Evolutionary conservation across 2,888 invertebrate species (phyloP).

Genomic region (Leucophenga maculata): DNA sequence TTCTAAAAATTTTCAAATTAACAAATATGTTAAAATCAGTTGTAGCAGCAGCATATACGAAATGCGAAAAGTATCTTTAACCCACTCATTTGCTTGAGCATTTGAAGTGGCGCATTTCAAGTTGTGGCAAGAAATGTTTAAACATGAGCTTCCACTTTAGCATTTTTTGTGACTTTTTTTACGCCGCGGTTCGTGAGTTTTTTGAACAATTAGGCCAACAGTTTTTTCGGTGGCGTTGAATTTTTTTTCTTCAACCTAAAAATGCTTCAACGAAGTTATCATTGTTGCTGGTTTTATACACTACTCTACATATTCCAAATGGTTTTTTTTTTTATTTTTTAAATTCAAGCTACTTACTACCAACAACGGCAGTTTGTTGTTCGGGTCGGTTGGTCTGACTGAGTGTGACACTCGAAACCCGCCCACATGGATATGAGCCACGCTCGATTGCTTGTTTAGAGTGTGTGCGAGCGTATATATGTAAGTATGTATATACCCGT

Average conservation of each 20-base stretch:
- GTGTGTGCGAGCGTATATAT: background rate
- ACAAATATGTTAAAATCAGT: constrained; percentile 17
- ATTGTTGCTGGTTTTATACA: too few species aligned
- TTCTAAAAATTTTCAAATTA: constrained; percentile 30
- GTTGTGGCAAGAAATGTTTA: constrained; percentile 9
- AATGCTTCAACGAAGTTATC: too few species aligned
- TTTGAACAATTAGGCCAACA: constrained; percentile 13
- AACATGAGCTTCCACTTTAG: constrained; percentile 15
- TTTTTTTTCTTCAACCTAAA: background rate
- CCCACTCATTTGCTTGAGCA: constrained; percentile 3
- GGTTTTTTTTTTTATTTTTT: too few species aligned
- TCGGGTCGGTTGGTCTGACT: too few species aligned
- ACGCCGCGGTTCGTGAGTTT: background rate
- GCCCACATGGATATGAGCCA: too few species aligned
- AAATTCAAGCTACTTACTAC: too few species aligned
- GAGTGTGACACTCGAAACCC: too few species aligned
- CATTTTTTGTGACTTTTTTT: background rate
- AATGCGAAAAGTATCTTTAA: background rate
- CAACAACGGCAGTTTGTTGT: too few species aligned
- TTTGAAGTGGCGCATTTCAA: background rate
- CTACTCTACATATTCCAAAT: too few species aligned
- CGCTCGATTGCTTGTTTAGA: too few species aligned
- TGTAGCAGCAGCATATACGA: too few species aligned
- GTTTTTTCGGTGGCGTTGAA: background rate
- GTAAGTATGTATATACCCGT: background rate